Evolutionary conservation across 92 coral and sea anemone species (phyloP).

Genomic region (Zoanthus sansibaricus): DNA sequence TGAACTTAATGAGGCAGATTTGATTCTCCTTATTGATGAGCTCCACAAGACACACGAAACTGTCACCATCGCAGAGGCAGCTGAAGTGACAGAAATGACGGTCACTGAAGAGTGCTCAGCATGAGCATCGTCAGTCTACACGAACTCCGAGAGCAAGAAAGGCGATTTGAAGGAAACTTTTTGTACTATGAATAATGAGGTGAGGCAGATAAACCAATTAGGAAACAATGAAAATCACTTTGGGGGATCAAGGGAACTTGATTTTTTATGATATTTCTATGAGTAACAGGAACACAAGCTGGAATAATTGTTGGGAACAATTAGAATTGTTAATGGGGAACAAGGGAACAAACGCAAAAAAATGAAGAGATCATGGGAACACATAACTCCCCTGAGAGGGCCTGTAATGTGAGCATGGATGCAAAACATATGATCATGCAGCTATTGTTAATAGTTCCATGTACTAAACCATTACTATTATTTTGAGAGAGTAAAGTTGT

Average conservation of each 20-base stretch:
- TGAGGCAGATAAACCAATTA: constrained; percentile 32
- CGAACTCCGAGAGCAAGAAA: constrained; percentile 70
- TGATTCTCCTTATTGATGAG: constrained; percentile 68
- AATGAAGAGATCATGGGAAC: too few species aligned
- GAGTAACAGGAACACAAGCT: too few species aligned
- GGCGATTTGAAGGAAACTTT: constrained; percentile 64
- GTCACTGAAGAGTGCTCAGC: constrained; percentile 58
- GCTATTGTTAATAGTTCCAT: too few species aligned
- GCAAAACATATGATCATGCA: too few species aligned
- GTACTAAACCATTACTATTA: background rate
- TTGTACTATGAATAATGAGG: constrained; percentile 62
- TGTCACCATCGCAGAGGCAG: constrained; percentile 67
- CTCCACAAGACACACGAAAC: constrained; percentile 67
- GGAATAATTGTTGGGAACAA: too few species aligned
- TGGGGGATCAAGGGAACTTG: constrained; percentile 12
- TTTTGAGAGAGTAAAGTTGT: background rate
- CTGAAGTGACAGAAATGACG: constrained; percentile 58
- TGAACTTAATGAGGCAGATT: background rate
- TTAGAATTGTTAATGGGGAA: too few species aligned
- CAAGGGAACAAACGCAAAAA: too few species aligned
- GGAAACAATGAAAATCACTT: constrained; percentile 55
- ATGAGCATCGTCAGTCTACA: constrained; percentile 52
- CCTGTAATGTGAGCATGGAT: too few species aligned
- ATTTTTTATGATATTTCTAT: too few species aligned
- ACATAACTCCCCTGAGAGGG: too few species aligned